These are phyloP conservation scores for Rhagologus leucostigma DNA, from an alignment of 2,113 vertebrate species.

Conservation along the genomic window DNA sequence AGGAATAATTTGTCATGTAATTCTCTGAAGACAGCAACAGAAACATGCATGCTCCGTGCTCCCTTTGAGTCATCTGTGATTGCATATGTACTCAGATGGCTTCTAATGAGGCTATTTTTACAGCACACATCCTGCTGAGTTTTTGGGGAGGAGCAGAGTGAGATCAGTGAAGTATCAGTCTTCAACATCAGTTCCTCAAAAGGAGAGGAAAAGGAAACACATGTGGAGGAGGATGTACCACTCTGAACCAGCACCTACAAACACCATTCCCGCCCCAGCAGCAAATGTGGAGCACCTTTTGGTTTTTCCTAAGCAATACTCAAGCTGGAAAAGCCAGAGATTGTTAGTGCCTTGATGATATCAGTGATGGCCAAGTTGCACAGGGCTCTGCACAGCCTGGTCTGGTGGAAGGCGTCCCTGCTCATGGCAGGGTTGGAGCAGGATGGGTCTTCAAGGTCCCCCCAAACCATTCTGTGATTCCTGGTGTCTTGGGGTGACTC, in stretches of 20 bases:
- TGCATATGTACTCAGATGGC: constrained; percentile 24
- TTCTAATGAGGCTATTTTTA: constrained; percentile 61
- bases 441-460: neutral
- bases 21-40: constrained; percentile 61
- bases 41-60: constrained; percentile 10
- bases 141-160: neutral
- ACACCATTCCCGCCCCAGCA: neutral
- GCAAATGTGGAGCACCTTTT: neutral
- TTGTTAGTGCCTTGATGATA: neutral
- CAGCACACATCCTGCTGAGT: constrained; percentile 48
- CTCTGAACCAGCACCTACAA: neutral
- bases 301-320: neutral
- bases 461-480: neutral
- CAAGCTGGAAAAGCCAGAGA: neutral
- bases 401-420: neutral
- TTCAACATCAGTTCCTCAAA: constrained; percentile 19
- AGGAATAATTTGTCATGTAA: constrained; percentile 68
- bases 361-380: rapidly evolving
- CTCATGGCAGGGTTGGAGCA: neutral
- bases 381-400: neutral
- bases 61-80: constrained; percentile 39
- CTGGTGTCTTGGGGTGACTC: too few relatives aligned
- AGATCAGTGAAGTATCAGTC: neutral
- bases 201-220: constrained; percentile 1
- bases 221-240: neutral